These are phyloP conservation scores for Tricholauxania praeusta DNA, from an alignment of 2,888 invertebrate species.

Conservation along the genomic window DNA sequence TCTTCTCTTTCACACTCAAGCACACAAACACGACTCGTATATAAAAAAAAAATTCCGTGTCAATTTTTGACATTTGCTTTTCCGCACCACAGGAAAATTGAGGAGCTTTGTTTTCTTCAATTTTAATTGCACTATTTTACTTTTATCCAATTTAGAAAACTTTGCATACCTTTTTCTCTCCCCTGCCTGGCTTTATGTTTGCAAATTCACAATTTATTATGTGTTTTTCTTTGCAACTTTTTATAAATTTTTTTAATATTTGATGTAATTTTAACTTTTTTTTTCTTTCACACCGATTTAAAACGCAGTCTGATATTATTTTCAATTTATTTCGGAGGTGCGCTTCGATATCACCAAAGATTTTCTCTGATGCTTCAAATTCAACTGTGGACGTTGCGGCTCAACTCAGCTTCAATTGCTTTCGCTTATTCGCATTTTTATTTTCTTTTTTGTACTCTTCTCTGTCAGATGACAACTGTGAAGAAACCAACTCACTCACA, in stretches of 20 bases:
- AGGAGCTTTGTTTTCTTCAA: constrained; percentile 1
- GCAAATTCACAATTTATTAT: neutral
- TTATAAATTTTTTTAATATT: constrained; percentile 27
- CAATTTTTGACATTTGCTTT: constrained; percentile 11
- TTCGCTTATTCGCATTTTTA: neutral
- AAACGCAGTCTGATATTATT: neutral
- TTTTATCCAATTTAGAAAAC: neutral
- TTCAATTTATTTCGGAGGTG: constrained; percentile 1
- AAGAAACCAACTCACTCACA: no score
- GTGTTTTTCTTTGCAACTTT: constrained; percentile 11
- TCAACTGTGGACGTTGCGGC: neutral
- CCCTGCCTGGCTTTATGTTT: constrained; percentile 4
- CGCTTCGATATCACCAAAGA: constrained; percentile 3
- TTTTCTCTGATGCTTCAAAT: constrained; percentile 11
- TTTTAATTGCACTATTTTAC: neutral
- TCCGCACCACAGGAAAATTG: neutral
- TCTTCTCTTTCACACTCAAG: neutral
- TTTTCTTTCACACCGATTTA: constrained; percentile 41
- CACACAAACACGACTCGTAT: no score
- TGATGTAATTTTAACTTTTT: constrained; percentile 20
- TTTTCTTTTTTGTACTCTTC: neutral
- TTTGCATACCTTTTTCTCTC: neutral
- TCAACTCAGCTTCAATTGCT: constrained; percentile 3
- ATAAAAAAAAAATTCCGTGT: neutral
- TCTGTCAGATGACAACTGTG: no score